Percentiles rank a stretch among this genome's conserved stretches.
Conservation (phyloP, 2,113 vertebrate species). For the Cathartes aura region DNA sequence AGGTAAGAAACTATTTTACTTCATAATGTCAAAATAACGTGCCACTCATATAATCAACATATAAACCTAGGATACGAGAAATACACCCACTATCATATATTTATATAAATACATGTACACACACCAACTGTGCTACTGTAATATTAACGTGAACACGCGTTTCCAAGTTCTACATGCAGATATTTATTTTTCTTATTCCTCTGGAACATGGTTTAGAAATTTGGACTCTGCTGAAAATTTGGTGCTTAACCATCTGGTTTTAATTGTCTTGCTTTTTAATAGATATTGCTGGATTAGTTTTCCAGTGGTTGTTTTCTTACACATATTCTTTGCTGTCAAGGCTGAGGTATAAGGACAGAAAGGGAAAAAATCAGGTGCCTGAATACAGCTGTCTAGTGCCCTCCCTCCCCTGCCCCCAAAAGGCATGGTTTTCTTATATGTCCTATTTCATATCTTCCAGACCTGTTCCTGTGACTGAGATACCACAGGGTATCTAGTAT, state of each 20-base stretch:
- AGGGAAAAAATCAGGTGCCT: background rate
- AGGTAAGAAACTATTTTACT: background rate
- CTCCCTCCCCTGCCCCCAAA: background rate
- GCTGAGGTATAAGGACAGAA: background rate
- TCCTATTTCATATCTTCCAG: background rate
- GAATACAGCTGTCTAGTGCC: background rate
- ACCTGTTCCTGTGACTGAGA: background rate
- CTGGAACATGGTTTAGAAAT: background rate
- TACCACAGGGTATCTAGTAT: background rate
- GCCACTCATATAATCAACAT: background rate
- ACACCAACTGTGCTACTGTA: background rate
- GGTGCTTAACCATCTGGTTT: background rate
- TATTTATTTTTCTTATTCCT: background rate
- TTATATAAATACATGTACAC: background rate
- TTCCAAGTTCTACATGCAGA: background rate
- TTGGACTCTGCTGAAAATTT: background rate
- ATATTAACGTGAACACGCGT: background rate
- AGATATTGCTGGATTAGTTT: background rate
- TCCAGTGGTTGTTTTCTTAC: background rate
- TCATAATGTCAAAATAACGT: background rate
- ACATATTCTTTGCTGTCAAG: background rate
- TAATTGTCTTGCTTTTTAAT: background rate
- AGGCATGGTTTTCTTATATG: background rate
- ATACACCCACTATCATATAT: rapidly evolving
- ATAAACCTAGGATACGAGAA: background rate